Evolutionary conservation across 2,888 invertebrate species (phyloP).

Genomic region (Antheraea assamensis): DNA sequence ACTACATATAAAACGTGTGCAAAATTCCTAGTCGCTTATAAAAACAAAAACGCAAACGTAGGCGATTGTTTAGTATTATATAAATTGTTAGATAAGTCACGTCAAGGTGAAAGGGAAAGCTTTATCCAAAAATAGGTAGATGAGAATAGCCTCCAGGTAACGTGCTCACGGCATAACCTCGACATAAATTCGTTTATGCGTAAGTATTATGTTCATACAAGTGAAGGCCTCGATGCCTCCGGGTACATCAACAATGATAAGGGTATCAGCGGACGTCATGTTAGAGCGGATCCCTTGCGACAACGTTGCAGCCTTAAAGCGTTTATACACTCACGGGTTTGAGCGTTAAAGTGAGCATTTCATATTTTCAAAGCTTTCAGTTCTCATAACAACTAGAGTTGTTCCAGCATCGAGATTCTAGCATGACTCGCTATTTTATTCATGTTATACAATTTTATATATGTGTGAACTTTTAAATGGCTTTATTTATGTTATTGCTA

Average conservation of each 20-base stretch:
- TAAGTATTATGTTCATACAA: conserved; percentile 28
- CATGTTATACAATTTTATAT: no score
- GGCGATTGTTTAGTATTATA: neutral
- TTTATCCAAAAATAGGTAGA: conserved; percentile 8
- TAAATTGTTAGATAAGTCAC: conserved; percentile 2
- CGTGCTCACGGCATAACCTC: neutral
- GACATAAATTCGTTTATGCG: conserved; percentile 15
- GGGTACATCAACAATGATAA: conserved; percentile 43
- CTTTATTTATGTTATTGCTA: no score
- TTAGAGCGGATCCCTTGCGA: conserved; percentile 24
- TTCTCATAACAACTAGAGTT: neutral
- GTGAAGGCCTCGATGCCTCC: conserved; percentile 28
- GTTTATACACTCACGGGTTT: neutral
- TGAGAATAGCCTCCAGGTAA: conserved; percentile 10
- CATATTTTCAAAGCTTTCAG: neutral
- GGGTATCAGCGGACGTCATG: conserved; percentile 32
- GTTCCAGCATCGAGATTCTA: neutral
- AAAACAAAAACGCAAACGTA: no score
- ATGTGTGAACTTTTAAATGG: no score
- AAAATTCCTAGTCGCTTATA: no score
- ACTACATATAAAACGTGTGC: no score
- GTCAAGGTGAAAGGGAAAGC: neutral
- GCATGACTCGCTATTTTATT: no score
- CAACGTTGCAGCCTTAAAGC: conserved; percentile 14
- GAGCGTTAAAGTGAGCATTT: conserved; percentile 3